These are phyloP conservation scores for Toxostoma redivivum DNA, from an alignment of 2,113 vertebrate species.

Conservation along the genomic window DNA sequence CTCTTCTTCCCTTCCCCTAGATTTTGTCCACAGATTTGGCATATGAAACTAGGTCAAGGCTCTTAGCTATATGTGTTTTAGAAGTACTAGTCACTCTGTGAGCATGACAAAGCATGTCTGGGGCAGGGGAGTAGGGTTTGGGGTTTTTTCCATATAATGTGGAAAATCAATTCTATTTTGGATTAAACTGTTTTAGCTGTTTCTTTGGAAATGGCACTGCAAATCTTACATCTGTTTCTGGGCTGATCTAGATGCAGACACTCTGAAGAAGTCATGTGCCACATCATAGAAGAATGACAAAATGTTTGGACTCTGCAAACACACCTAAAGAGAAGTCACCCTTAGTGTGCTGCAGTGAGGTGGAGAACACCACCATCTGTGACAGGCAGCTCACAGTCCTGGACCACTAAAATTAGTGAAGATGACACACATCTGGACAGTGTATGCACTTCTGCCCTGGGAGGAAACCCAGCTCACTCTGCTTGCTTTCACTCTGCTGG, in stretches of 20 bases:
- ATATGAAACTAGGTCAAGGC: background rate
- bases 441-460: background rate
- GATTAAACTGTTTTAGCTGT: background rate
- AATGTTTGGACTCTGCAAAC: background rate
- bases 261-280: background rate
- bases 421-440: background rate
- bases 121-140: accelerated
- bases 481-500: background rate
- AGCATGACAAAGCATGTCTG: background rate
- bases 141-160: background rate
- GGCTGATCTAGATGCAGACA: background rate
- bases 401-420: accelerated
- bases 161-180: background rate
- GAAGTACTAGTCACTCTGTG: background rate
- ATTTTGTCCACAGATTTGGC: background rate
- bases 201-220: background rate
- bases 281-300: background rate
- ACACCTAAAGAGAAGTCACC: background rate
- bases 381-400: background rate
- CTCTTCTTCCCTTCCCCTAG: background rate
- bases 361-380: background rate
- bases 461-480: background rate
- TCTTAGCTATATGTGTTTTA: background rate
- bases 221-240: background rate
- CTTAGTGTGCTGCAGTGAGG: background rate